phyloP scores from a whole-genome alignment of 2,888 invertebrate species.

The Lepidochitona cinerea region DNA sequence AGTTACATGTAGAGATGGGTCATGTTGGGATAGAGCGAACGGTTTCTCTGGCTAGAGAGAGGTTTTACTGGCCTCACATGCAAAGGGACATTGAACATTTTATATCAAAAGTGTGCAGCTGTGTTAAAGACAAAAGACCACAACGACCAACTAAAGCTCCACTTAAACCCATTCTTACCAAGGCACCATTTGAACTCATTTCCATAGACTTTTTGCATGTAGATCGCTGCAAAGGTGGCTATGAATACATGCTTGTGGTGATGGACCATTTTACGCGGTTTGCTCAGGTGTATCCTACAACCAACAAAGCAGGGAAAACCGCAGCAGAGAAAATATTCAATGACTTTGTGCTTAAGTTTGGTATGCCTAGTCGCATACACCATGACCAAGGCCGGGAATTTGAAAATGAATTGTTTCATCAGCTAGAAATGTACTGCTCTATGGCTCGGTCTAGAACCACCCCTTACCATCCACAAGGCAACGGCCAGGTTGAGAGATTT shows the following conservation, averaged over 20 bases:
- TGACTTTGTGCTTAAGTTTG: slow-evolving; percentile 10
- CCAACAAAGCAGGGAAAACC: slow-evolving; percentile 2
- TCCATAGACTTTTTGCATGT: slow-evolving; percentile 11
- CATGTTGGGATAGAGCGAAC: not conserved
- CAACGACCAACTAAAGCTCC: not conserved
- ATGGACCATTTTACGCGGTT: slow-evolving; percentile 17
- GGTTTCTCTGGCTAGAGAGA: not conserved
- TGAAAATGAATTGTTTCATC: not conserved
- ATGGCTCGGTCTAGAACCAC: not conserved
- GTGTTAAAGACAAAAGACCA: not conserved
- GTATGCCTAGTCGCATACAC: slow-evolving; percentile 1
- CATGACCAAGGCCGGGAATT: slow-evolving; percentile 11
- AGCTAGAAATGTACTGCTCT: not conserved
- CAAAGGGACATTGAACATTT: not conserved
- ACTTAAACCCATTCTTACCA: slow-evolving; percentile 8
- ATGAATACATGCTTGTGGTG: slow-evolving; percentile 13
- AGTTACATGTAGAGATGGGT: slow-evolving; percentile 5
- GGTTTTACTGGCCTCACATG: slow-evolving; percentile 1
- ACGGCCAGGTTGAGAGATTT: not conserved
- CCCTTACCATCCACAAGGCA: not conserved
- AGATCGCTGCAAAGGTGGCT: slow-evolving; percentile 12
- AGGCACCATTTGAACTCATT: slow-evolving; percentile 14
- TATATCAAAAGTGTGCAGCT: not conserved
- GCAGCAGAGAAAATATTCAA: slow-evolving; percentile 6
- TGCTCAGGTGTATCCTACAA: slow-evolving; percentile 13